Evolutionary conservation across 2,797 vertebrate species (phyloP), one percentile per base, ranked within the genome.

Genomic region (Hybognathus amarus): DNA sequence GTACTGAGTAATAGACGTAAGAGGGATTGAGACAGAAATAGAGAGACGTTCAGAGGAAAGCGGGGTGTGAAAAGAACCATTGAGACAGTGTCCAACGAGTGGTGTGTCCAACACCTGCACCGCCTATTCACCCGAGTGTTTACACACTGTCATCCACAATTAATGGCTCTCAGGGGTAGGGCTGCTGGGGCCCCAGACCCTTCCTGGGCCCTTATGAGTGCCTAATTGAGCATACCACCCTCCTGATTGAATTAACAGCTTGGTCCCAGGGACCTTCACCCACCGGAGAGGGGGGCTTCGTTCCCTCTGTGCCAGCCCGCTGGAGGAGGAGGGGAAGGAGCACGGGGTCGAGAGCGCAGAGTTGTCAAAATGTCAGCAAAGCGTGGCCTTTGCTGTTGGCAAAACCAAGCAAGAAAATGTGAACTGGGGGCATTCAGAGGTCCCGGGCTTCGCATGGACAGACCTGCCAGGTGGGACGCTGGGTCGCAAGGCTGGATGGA

Each of bases 121-220:
- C 85, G 92, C 93, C 97, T 96, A 97, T 99, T 99, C 97, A 97
- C 94, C 87, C 93, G 94, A 92, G 92, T 98, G 97, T 98, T 99
- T 98, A 98, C 96, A 98, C 96, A 96, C 96, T 98, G 98, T 98
- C 97, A 97, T 95, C 95, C 92, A 92, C 96, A 97, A 97, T 98
- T 97, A 97, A 96, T 95, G 95, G 96, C 96, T 96, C 90, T 90
- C 87, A 91, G 90, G 91, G 92, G 89, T 91, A 63, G 91, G 92
- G 87, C 90, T 64, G 22, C 67, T 91, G 94, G 93, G 95, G 94
- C 95, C 94, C 94, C 85, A 91, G 93, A 95, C 96, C 96, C 96
- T 94, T 96, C 95, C 95, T 89, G 95, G 95, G 96, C 95, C 94
- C 96, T 98, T 97, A 96, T 98, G 96, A 96, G 93, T 96, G 97